phyloP scores from a whole-genome alignment of 2,113 vertebrate species.

The human (Homo sapiens) region DNA sequence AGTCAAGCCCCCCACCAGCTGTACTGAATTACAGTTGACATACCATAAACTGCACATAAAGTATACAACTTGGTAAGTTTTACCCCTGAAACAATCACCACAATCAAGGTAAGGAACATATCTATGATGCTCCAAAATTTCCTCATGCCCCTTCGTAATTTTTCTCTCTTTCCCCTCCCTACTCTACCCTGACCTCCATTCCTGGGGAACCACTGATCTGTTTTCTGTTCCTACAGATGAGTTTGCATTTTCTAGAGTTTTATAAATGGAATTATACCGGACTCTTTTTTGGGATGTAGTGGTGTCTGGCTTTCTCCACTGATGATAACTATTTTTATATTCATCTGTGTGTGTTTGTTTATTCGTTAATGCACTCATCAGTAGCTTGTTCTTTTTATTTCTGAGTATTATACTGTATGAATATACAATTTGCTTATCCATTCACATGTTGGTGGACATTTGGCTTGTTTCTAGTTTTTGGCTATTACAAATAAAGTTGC shows the following conservation, averaged over 20 bases:
- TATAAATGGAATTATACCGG: neutral
- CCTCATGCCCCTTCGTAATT: neutral
- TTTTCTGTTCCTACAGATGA: neutral
- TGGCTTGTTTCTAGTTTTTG: neutral
- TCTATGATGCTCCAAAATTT: neutral
- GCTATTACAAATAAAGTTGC: neutral
- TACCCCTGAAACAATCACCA: neutral
- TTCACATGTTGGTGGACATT: neutral
- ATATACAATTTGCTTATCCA: neutral
- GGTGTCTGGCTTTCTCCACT: neutral
- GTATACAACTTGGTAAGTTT: neutral
- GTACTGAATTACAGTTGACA: neutral
- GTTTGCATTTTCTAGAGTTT: neutral
- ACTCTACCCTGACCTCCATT: neutral
- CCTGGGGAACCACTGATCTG: neutral
- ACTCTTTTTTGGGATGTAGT: neutral
- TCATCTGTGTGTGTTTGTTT: neutral
- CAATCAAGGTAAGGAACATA: neutral
- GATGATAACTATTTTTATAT: neutral
- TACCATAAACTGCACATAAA: neutral
- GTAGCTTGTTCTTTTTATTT: neutral
- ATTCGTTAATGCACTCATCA: neutral
- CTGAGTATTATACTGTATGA: neutral
- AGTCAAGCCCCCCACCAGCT: neutral
- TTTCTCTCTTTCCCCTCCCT: neutral